phyloP scores from a whole-genome alignment of 1,140 invertebrate genomes.

The Cydia amplana region DNA sequence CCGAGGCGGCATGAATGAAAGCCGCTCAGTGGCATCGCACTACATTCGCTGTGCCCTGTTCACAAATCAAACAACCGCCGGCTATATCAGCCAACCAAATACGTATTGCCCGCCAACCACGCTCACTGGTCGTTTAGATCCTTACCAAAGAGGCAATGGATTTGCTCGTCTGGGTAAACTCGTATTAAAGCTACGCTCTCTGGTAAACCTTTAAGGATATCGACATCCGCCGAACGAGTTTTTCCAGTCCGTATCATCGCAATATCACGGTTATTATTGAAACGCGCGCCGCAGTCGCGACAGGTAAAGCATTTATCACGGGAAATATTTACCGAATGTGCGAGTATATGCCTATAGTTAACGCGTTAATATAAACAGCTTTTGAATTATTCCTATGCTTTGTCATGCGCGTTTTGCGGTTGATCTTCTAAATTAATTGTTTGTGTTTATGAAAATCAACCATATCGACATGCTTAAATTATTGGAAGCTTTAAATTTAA shows the following conservation, averaged over 20 bases:
- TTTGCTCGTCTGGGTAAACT: constrained; percentile 11
- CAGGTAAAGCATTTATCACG: constrained; percentile 76
- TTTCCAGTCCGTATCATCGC: constrained; percentile 78
- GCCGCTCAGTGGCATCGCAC: constrained; percentile 66
- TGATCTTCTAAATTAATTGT: constrained; percentile 3
- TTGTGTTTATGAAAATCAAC: constrained; percentile 16
- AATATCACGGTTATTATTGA: constrained; percentile 79
- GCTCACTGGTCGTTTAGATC: no score
- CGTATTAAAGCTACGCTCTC: constrained; percentile 34
- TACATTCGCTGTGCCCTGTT: constrained; percentile 47
- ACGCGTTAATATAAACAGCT: constrained; percentile 16
- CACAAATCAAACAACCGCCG: constrained; percentile 35
- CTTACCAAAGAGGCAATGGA: constrained; percentile 46
- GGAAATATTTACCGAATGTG: constrained; percentile 66
- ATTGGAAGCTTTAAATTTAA: background rate
- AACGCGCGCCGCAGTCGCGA: constrained; percentile 69
- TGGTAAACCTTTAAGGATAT: constrained; percentile 73
- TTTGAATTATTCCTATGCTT: constrained; percentile 20
- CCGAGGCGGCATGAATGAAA: constrained; percentile 77
- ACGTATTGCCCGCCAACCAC: constrained; percentile 38
- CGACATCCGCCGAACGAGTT: constrained; percentile 76
- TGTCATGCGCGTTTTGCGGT: background rate
- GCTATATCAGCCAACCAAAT: background rate
- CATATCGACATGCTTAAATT: background rate
- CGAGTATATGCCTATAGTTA: constrained; percentile 29